Conservation (phyloP, 2,888 invertebrate genomes). For the Hetaerina titia region DNA sequence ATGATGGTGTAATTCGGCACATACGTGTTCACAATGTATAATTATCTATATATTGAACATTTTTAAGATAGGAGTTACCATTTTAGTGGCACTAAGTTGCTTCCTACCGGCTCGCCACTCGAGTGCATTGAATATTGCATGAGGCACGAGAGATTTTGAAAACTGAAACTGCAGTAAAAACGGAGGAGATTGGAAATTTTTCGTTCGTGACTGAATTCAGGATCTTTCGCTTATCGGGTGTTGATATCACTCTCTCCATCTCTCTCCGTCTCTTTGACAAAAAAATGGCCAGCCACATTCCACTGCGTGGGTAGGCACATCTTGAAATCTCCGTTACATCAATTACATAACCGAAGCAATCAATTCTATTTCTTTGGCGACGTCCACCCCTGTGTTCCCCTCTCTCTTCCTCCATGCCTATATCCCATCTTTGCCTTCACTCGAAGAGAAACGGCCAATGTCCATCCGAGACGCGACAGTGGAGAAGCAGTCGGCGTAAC, state of each 20-base stretch:
- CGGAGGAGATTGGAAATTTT: constrained; percentile 4
- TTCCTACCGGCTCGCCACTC: background rate
- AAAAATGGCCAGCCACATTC: background rate
- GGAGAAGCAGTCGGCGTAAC: constrained; percentile 28
- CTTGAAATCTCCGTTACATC: constrained; percentile 50
- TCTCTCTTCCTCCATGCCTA: background rate
- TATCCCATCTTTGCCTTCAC: too few relatives aligned
- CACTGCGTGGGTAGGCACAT: background rate
- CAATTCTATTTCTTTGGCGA: constrained; percentile 34
- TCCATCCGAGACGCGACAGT: constrained; percentile 44
- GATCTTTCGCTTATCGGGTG: constrained; percentile 61
- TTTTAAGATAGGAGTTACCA: background rate
- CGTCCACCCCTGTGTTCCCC: background rate
- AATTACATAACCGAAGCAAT: constrained; percentile 60
- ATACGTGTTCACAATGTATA: background rate
- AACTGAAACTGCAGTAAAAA: constrained; percentile 15
- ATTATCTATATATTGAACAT: background rate
- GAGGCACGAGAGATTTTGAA: constrained; percentile 43
- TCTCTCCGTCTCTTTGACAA: background rate
- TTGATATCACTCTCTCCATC: constrained; percentile 39
- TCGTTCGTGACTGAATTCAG: constrained; percentile 58
- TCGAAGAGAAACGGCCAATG: constrained; percentile 47
- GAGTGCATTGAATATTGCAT: constrained; percentile 56
- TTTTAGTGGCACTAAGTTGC: background rate
- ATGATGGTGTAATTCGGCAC: background rate